Evolutionary conservation across 2,113 vertebrate genomes (phyloP), one percentile per base, ranked within the genome.

Genomic region (Nettapus auritus): DNA sequence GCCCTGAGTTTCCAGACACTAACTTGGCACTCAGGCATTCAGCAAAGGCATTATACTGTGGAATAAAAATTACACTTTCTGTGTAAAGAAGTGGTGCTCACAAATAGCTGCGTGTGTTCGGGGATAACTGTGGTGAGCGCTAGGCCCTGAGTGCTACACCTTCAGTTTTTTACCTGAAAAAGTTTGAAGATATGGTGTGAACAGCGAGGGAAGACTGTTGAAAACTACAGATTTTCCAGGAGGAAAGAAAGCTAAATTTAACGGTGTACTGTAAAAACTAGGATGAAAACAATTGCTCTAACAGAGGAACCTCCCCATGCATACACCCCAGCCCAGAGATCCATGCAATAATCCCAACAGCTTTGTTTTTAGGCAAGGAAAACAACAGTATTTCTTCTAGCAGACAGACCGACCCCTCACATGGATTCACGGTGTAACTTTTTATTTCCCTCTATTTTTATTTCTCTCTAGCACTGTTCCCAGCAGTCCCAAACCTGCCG

Each of bases 201-300:
- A 67, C 68, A 92, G 89, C 42, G 88, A 89, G 29, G 48, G 74
- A 84, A 94, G 90, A 40, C 90, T 96, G 53, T 46, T 90, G 87
- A 96, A 56, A 86, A 75, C 20, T n/a, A 17, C 12, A 48, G 36
- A 23, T 29, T 50, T 33, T 63, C 40, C 16, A 44, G 25, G 16
- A 80, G 15, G 36, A 42, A 14, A 57, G 3, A 29, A 12, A 57
- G 4, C 13, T 33, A 33, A 34, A 26, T 66, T 13, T 23, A 25
- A 25, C 18, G 40, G 29, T 28, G 48, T 28, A 16, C 23, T 13
- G 6, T 14, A 62, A 63, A 55, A 86, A 16, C 2, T 2, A n/a
- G 16, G 11, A 28, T 3, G 28, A 29, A 50, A 82, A 19, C 3
- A 22, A 16, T 7, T 25, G 14, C 11, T 13, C 11, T 22, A 48